A percentile compares a stretch with the other conserved stretches of the same genome.
Evolutionary conservation across 2,888 invertebrate genomes (phyloP).

Genomic region (Oscheius myriophilus): DNA sequence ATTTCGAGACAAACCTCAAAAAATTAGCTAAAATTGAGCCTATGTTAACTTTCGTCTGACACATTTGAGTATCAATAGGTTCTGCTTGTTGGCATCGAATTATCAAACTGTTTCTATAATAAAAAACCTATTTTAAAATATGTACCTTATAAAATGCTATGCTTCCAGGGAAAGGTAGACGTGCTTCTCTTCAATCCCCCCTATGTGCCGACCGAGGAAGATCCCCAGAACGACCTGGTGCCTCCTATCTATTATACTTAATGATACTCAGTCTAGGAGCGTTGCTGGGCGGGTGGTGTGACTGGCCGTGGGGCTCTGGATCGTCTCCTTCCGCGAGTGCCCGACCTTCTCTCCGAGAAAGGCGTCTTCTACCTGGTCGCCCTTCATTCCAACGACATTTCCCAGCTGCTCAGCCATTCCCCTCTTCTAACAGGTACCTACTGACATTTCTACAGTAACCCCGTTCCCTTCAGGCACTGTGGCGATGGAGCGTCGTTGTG

Average conservation of each 20-base stretch:
- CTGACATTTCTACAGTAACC: neutral
- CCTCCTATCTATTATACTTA: neutral
- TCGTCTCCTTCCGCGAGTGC: conserved; percentile 76
- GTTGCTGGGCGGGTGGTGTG: conserved; percentile 75
- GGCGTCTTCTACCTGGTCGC: conserved; percentile 84
- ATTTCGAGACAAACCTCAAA: too few relatives aligned
- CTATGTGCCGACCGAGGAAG: conserved; percentile 81
- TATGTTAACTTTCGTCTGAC: too few relatives aligned
- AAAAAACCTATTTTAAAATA: neutral
- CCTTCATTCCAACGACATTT: conserved; percentile 87
- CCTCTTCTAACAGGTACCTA: conserved; percentile 32
- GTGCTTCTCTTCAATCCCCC: conserved; percentile 95
- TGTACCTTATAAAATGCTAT: neutral
- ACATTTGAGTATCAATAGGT: too few relatives aligned
- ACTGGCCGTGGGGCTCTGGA: conserved; percentile 78
- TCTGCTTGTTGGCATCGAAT: too few relatives aligned
- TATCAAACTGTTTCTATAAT: too few relatives aligned
- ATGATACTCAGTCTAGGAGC: conserved; percentile 45
- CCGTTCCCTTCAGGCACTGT: conserved; percentile 73
- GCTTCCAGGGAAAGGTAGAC: conserved; percentile 76
- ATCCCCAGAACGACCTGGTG: conserved; percentile 41
- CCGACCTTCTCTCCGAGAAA: conserved; percentile 39
- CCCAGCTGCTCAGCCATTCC: conserved; percentile 59
- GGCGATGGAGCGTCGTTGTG: conserved; percentile 82
- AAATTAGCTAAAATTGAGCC: too few relatives aligned